Conservation (phyloP, 1,140 invertebrate genomes). For the Augochlora pura region DNA sequence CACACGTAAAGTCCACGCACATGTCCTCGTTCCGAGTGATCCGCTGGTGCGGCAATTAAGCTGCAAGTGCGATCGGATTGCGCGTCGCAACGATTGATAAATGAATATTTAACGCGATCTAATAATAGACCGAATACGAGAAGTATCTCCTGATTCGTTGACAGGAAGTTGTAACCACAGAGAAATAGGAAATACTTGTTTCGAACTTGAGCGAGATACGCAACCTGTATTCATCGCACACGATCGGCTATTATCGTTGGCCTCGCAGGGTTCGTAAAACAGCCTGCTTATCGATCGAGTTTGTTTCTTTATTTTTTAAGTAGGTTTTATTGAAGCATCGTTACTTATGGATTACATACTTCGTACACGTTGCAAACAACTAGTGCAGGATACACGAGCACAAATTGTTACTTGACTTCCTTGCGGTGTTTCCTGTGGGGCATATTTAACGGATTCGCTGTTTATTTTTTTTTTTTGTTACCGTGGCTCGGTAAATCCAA, state of each 20-base stretch:
- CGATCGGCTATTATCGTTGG: neutral
- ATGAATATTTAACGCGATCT: slow-evolving; percentile 13
- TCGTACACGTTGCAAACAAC: neutral
- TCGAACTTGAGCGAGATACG: neutral
- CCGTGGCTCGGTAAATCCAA: neutral
- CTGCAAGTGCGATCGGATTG: neutral
- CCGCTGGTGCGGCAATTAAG: neutral
- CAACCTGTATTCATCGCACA: neutral
- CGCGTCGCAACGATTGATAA: neutral
- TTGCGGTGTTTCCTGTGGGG: neutral
- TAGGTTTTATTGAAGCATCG: slow-evolving; percentile 4
- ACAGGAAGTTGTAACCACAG: neutral
- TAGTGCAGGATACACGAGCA: neutral
- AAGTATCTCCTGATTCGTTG: neutral
- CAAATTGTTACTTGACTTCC: slow-evolving; percentile 1
- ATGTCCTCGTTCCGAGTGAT: neutral
- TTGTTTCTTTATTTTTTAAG: neutral
- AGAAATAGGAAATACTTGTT: neutral
- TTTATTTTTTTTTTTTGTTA: neutral
- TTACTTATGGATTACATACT: slow-evolving; percentile 5
- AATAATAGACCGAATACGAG: neutral
- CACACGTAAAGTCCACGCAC: neutral
- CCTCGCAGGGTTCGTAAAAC: neutral
- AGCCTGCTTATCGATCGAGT: slow-evolving; percentile 3
- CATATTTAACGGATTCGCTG: neutral